Conservation (phyloP, 2,888 invertebrate species). For the Cheilosia pagana region DNA sequence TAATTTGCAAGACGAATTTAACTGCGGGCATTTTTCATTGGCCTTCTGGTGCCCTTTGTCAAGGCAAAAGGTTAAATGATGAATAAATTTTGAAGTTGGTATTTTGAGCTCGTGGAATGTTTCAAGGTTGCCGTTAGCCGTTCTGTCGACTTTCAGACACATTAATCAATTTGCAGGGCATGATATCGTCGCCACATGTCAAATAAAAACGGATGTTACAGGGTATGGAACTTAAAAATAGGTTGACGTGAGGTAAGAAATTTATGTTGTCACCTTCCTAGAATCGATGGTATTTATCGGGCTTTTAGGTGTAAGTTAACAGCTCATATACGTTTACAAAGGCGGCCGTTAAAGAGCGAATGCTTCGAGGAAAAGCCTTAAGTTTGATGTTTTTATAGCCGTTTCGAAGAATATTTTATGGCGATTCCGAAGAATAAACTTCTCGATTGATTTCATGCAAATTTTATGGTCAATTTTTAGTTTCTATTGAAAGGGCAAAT, state of each 20-base stretch:
- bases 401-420: neutral
- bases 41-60: conserved; percentile 55
- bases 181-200: conserved; percentile 49
- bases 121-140: conserved; percentile 38
- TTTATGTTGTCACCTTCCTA: conserved; percentile 46
- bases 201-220: conserved; percentile 25
- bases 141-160: conserved; percentile 26
- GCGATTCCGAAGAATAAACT: neutral
- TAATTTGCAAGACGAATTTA: conserved; percentile 20
- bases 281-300: neutral
- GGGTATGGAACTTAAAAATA: conserved; percentile 43
- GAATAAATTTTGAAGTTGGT: conserved; percentile 33
- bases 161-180: conserved; percentile 64
- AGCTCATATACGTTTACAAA: neutral
- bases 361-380: too few relatives aligned
- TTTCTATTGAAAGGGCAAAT: too few relatives aligned
- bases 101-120: conserved; percentile 13
- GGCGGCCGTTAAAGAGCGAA: too few relatives aligned
- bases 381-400: neutral
- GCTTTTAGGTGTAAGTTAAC: neutral
- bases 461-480: too few relatives aligned
- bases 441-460: neutral
- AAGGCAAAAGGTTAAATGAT: conserved; percentile 63
- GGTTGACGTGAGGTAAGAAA: neutral
- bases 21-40: conserved; percentile 4